Conservation (phyloP, 2,113 vertebrate species). For the Bettongia penicillata region DNA sequence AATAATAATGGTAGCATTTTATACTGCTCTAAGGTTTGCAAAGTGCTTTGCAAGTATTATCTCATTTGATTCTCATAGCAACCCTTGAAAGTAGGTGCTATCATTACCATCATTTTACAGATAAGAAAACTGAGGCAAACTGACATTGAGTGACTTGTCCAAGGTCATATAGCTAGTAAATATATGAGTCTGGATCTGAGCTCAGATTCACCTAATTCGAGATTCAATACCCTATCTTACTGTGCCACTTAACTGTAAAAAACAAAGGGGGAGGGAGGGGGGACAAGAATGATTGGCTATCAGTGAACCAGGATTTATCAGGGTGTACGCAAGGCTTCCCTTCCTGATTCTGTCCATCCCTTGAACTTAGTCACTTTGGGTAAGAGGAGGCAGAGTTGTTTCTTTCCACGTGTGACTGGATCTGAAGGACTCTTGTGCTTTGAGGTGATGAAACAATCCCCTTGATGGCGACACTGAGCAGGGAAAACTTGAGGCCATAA, state of each 20-base stretch:
- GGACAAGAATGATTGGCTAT: neutral
- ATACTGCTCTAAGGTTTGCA: neutral
- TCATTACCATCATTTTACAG: neutral
- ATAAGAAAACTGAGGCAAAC: neutral
- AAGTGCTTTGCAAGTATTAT: neutral
- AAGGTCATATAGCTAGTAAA: slow-evolving; percentile 9
- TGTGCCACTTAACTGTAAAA: neutral
- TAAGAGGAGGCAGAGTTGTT: neutral
- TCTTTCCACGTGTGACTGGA: neutral
- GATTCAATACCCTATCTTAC: neutral
- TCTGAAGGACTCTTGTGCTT: neutral
- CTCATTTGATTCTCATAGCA: neutral
- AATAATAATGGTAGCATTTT: neutral
- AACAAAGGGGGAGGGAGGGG: rapidly evolving
- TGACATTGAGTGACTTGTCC: neutral
- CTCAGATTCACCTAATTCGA: slow-evolving; percentile 2
- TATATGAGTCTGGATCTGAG: neutral
- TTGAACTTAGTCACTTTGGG: neutral
- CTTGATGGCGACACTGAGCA: neutral
- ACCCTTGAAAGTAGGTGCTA: neutral
- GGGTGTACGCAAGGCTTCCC: neutral
- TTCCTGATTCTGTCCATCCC: neutral
- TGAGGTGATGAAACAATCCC: neutral
- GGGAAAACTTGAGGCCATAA: neutral
- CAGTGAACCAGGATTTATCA: neutral